A percentile compares a stretch with the other conserved stretches of the same genome.
Conservation (phyloP, 2,888 invertebrate species). For the Aphidoletes aphidimyza region DNA sequence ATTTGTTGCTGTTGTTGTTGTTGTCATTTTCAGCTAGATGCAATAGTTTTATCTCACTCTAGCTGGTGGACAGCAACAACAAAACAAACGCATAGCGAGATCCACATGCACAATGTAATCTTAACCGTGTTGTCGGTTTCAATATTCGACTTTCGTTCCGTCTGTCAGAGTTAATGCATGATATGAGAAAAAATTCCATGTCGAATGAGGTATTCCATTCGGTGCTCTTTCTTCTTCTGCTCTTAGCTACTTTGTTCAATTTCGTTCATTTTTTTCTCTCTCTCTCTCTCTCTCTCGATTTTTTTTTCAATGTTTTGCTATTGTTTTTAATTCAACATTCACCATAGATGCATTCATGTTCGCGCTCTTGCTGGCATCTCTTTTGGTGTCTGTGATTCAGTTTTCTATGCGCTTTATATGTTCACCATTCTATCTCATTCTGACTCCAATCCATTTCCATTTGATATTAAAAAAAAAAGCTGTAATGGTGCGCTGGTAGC, state of each 20-base stretch:
- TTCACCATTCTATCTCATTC: background rate
- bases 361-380: background rate
- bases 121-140: conserved; percentile 43
- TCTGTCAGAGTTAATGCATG: conserved; percentile 42
- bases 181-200: conserved; percentile 51
- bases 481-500: no score
- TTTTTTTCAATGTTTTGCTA: background rate
- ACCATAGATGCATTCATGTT: background rate
- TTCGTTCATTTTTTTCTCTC: background rate
- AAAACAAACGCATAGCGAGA: no score
- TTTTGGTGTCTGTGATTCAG: background rate
- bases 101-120: background rate
- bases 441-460: background rate
- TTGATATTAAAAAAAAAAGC: no score
- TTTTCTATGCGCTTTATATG: background rate
- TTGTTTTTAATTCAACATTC: background rate
- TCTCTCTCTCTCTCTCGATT: background rate
- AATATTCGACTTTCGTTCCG: conserved; percentile 39
- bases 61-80: background rate
- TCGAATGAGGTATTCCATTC: conserved; percentile 27
- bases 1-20: background rate
- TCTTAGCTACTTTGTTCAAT: background rate
- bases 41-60: background rate
- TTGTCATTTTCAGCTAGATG: background rate
- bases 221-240: background rate